A percentile compares a stretch with the other conserved stretches of the same genome.
phyloP scores from a whole-genome alignment of 2,797 vertebrate species.

The Cercopithecus petaurista region DNA sequence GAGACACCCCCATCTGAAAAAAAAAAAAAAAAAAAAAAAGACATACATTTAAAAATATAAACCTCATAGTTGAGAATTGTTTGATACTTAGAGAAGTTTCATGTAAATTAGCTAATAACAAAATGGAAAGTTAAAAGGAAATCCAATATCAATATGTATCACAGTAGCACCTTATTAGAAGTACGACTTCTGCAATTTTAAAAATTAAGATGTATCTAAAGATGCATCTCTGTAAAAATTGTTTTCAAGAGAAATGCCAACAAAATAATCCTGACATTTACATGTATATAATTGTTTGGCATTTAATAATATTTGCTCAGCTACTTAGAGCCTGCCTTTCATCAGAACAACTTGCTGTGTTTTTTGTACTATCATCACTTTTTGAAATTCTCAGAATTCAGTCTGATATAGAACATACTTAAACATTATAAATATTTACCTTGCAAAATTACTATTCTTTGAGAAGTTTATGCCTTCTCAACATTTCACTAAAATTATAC shows the following conservation, averaged over 20 bases:
- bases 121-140: neutral
- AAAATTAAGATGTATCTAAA: neutral
- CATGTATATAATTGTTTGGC: neutral
- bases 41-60: neutral
- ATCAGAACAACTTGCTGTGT: neutral
- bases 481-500: neutral
- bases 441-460: neutral
- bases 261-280: neutral
- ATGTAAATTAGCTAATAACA: slow-evolving; percentile 24
- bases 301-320: slow-evolving; percentile 8
- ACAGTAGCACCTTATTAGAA: neutral
- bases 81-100: neutral
- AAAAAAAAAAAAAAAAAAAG: neutral
- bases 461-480: neutral
- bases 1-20: neutral
- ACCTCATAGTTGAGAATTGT: neutral
- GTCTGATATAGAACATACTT: neutral
- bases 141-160: neutral
- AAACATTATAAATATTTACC: neutral
- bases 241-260: neutral
- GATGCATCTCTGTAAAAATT: neutral
- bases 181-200: neutral
- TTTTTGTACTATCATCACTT: neutral
- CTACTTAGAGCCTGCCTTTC: neutral
- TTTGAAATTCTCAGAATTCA: slow-evolving; percentile 25